These are phyloP conservation scores for Orientallactaga bullata DNA, from an alignment of 2,113 vertebrate genomes.

Conservation along the genomic window DNA sequence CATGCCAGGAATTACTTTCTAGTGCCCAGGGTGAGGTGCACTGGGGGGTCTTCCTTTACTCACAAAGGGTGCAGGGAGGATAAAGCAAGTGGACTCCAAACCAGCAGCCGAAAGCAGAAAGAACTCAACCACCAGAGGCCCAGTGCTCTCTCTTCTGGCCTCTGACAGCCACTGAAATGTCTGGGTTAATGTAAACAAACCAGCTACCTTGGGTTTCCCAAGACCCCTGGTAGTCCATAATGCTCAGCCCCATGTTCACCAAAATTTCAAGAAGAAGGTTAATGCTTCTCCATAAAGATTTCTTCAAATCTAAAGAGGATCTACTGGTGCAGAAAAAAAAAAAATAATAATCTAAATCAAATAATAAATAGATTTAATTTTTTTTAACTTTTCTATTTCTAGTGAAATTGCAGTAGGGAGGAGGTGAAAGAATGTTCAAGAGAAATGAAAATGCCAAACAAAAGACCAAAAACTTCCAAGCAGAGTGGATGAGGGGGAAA, in stretches of 20 bases:
- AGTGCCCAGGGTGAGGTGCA: accelerated
- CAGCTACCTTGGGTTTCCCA: not conserved
- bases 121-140: not conserved
- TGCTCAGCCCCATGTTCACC: not conserved
- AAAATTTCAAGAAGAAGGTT: constrained; percentile 1
- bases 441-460: constrained; percentile 55
- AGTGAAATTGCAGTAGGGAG: not conserved
- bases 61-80: not conserved
- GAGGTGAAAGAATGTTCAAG: constrained; percentile 19
- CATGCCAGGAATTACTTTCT: not conserved
- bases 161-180: not conserved
- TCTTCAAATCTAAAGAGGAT: constrained; percentile 7
- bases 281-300: not conserved
- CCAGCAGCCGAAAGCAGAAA: no score
- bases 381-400: constrained; percentile 17
- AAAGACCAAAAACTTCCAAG: constrained; percentile 69
- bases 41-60: not conserved
- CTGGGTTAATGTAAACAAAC: not conserved
- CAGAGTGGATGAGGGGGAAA: not conserved
- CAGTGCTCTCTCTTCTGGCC: not conserved
- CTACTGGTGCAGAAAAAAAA: not conserved
- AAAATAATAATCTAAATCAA: constrained; percentile 7
- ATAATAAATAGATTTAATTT: not conserved
- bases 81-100: not conserved
- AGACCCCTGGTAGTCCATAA: not conserved